Conservation (phyloP, 2,888 invertebrate species). For the Tenthredo notha region DNA sequence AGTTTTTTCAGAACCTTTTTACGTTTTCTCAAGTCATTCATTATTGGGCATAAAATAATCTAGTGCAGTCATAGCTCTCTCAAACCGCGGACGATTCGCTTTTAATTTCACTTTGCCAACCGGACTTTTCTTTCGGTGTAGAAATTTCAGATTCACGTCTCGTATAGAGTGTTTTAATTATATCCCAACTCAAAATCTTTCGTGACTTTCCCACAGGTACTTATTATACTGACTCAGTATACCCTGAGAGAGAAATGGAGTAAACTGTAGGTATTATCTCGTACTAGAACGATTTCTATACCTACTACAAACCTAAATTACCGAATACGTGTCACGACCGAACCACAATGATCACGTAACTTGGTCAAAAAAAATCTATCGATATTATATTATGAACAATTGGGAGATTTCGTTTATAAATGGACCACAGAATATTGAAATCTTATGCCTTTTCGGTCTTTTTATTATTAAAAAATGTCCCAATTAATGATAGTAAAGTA, state of each 20-base stretch:
- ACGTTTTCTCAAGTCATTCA: background rate
- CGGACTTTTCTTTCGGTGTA: constrained; percentile 37
- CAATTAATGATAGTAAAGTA: background rate
- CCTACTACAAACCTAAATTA: background rate
- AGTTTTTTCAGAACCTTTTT: background rate
- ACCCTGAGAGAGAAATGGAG: background rate
- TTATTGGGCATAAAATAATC: background rate
- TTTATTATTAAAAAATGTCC: background rate
- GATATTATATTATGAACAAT: constrained; percentile 4
- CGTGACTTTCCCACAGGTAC: constrained; percentile 27
- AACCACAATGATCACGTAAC: background rate
- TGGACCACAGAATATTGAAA: constrained; percentile 5
- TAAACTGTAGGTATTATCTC: background rate
- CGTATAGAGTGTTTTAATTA: constrained; percentile 17
- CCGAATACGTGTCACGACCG: constrained; percentile 17
- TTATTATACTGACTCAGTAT: background rate
- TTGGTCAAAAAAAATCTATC: background rate
- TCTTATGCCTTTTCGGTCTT: background rate
- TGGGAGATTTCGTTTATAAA: background rate
- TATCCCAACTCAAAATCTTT: background rate
- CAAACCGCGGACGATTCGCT: background rate
- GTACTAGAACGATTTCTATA: background rate
- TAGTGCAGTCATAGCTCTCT: constrained; percentile 3
- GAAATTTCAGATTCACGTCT: constrained; percentile 37
- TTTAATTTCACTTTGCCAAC: constrained; percentile 32